phyloP scores from a whole-genome alignment of 2,113 vertebrate species.

The Lophotis ruficrista region DNA sequence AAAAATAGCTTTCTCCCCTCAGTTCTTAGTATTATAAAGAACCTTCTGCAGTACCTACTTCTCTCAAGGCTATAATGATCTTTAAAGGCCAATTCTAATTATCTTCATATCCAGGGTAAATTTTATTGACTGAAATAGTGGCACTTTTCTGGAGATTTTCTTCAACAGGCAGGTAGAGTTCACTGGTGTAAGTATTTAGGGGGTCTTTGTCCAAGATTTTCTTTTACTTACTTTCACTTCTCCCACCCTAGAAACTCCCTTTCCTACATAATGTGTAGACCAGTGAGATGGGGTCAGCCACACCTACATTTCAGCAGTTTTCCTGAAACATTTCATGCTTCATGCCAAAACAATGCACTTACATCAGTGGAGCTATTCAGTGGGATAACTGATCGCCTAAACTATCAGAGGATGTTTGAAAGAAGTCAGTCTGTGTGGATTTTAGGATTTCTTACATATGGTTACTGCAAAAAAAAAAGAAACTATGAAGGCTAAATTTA shows the following conservation, averaged over 20 bases:
- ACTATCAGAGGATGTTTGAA: background rate
- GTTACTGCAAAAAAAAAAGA: background rate
- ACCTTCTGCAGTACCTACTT: background rate
- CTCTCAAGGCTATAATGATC: constrained; percentile 13
- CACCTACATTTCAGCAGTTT: background rate
- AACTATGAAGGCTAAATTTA: background rate
- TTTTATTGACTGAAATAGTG: background rate
- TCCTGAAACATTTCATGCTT: background rate
- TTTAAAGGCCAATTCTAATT: constrained; percentile 24
- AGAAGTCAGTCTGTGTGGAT: background rate
- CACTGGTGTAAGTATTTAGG: background rate
- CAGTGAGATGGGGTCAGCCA: background rate
- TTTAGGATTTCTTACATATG: background rate
- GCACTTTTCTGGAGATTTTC: background rate
- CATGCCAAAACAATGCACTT: background rate
- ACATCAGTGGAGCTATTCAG: background rate
- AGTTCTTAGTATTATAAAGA: background rate
- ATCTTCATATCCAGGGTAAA: background rate
- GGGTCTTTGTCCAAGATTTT: background rate
- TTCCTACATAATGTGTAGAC: background rate
- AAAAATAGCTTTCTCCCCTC: constrained; percentile 15
- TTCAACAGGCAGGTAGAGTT: background rate
- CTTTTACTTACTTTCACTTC: background rate
- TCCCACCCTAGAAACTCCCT: background rate
- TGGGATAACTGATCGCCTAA: background rate